Conservation (phyloP, 2,797 vertebrate genomes). For the Microctenopoma lineatum region DNA sequence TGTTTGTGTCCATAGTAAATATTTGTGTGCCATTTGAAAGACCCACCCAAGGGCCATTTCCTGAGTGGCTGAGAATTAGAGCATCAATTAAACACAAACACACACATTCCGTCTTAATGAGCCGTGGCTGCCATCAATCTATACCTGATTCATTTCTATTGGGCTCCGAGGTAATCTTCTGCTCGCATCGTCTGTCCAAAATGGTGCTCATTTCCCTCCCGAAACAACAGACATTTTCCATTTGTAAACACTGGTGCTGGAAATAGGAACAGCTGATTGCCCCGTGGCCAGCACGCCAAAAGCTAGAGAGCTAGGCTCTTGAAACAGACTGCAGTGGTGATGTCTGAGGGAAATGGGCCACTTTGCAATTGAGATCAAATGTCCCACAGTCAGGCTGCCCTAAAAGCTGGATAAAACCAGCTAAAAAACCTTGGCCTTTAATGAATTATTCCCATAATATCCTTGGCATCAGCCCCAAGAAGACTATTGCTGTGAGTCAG, state of each 20-base stretch:
- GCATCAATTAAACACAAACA: constrained; percentile 75
- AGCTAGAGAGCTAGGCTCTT: constrained; percentile 56
- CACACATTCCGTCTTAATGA: constrained; percentile 75
- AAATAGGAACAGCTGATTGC: constrained; percentile 75
- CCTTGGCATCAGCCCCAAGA: constrained; percentile 71
- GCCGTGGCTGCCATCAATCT: constrained; percentile 73
- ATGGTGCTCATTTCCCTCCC: constrained; percentile 72
- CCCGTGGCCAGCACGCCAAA: constrained; percentile 57
- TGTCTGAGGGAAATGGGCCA: constrained; percentile 75
- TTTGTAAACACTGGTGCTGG: constrained; percentile 71
- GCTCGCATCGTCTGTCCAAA: constrained; percentile 70
- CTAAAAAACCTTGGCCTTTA: constrained; percentile 74
- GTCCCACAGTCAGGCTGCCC: constrained; percentile 72
- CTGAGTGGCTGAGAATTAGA: constrained; percentile 76
- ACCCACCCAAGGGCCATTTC: constrained; percentile 83
- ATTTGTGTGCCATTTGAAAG: constrained; percentile 79
- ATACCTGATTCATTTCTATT: constrained; percentile 72
- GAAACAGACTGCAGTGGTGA: constrained; percentile 66
- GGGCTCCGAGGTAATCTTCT: constrained; percentile 74
- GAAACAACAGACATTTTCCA: constrained; percentile 75
- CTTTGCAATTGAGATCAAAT: constrained; percentile 78
- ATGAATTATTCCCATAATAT: constrained; percentile 82
- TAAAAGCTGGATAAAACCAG: constrained; percentile 72
- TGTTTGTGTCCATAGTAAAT: constrained; percentile 79
- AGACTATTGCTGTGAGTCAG: constrained; percentile 76